These are phyloP conservation scores for Acropternis orthonyx DNA, from an alignment of 2,797 vertebrate species.

Conservation along the genomic window DNA sequence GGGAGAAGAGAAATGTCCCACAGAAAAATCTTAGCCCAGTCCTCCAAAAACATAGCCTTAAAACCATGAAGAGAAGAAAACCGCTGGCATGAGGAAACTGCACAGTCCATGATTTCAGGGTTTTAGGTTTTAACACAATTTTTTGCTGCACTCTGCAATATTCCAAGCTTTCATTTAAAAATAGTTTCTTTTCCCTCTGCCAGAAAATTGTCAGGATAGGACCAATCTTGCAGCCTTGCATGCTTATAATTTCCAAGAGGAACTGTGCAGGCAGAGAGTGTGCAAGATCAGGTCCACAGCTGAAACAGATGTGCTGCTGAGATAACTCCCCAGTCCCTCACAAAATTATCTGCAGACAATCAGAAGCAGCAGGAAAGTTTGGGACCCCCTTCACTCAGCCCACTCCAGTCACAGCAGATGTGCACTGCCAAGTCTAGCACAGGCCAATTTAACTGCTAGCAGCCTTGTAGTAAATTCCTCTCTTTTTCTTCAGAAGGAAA, in stretches of 20 bases:
- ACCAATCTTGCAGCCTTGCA: background rate
- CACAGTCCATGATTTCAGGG: conserved; percentile 34
- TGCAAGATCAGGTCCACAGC: background rate
- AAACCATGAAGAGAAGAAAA: conserved; percentile 37
- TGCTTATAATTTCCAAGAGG: conserved; percentile 9
- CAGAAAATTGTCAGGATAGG: conserved; percentile 38
- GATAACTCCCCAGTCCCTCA: background rate
- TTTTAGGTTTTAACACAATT: conserved; percentile 41
- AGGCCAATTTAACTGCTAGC: background rate
- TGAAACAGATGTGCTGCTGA: background rate
- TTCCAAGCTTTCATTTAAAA: conserved; percentile 60
- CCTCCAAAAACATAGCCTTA: conserved; percentile 17
- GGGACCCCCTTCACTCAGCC: background rate
- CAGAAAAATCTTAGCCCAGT: background rate
- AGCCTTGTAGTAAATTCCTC: background rate
- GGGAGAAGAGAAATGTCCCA: background rate
- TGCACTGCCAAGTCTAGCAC: background rate
- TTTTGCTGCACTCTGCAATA: conserved; percentile 58
- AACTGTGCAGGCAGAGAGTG: background rate
- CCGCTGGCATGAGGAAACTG: conserved; percentile 20
- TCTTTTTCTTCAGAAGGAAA: background rate
- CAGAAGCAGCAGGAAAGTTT: background rate
- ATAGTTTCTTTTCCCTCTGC: conserved; percentile 24
- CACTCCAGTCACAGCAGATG: background rate
- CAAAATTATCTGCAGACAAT: background rate